phyloP scores from a whole-genome alignment of 2,113 vertebrate species.

The Noctilio leporinus region DNA sequence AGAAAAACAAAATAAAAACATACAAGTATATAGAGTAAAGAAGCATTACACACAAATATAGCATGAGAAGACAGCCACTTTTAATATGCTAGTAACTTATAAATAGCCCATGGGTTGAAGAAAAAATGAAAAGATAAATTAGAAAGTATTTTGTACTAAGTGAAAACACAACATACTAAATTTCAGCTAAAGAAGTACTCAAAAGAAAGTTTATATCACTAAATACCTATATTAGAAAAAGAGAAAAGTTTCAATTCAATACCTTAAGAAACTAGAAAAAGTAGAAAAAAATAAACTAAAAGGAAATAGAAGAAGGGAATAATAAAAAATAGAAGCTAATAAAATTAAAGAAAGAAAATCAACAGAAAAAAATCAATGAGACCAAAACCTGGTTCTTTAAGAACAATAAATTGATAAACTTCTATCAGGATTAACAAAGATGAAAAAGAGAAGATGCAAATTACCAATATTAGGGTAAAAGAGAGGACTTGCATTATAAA shows the following conservation, averaged over 20 bases:
- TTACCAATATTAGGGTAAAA: not conserved
- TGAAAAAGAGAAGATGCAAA: conserved; percentile 1
- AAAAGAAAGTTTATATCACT: not conserved
- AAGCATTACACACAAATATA: not conserved
- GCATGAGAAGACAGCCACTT: not conserved
- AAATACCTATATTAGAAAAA: not conserved
- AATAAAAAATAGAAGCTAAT: not conserved
- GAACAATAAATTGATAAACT: not conserved
- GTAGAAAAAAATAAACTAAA: not conserved
- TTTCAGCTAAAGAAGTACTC: not conserved
- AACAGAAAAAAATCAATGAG: not conserved
- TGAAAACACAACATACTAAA: not conserved
- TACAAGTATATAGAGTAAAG: not conserved
- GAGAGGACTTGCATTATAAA: not conserved
- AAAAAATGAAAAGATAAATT: not conserved
- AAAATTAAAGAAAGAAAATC: not conserved
- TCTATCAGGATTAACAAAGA: not conserved
- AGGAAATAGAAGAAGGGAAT: not conserved
- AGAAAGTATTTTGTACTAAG: not conserved
- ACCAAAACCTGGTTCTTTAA: not conserved
- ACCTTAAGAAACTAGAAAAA: not conserved
- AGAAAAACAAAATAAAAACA: not conserved
- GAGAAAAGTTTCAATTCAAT: not conserved
- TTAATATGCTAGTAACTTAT: not conserved
- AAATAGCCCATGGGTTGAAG: not conserved